Evolutionary conservation across 2,888 invertebrate genomes (phyloP).

Genomic region (Papilio protenor): DNA sequence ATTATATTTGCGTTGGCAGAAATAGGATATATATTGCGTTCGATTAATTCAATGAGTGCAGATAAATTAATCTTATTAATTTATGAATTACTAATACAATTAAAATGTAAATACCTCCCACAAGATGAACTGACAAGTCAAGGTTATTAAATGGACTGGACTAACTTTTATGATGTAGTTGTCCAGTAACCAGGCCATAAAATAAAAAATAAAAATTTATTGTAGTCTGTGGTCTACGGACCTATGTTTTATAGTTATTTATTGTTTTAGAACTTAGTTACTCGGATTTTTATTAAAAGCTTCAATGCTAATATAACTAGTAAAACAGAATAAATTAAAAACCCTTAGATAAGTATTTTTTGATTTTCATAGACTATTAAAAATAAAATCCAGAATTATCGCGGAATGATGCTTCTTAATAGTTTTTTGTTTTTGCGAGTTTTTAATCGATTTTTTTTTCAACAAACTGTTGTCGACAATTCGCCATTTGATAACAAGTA

Average conservation of each 20-base stretch:
- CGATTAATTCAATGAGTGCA: background rate
- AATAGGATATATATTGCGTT: background rate
- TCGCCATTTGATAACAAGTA: slow-evolving; percentile 1
- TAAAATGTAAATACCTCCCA: slow-evolving; percentile 6
- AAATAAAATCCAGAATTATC: no score
- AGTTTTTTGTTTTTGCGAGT: background rate
- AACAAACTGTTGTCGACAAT: background rate
- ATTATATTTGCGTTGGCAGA: background rate
- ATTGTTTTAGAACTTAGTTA: no score
- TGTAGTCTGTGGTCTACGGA: background rate
- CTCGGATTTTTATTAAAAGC: background rate
- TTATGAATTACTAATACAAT: background rate
- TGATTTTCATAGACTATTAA: no score
- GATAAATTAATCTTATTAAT: background rate
- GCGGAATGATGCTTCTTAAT: background rate
- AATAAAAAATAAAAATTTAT: no score
- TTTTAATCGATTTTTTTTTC: background rate
- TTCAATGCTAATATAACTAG: no score
- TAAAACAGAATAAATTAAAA: no score
- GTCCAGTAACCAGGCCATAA: no score
- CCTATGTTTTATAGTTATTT: background rate
- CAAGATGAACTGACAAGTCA: background rate
- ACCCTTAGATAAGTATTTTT: no score
- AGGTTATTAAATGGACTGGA: background rate
- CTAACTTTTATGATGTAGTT: no score